Evolutionary conservation across 2,888 invertebrate genomes (phyloP).

Genomic region (Metalampra italica): DNA sequence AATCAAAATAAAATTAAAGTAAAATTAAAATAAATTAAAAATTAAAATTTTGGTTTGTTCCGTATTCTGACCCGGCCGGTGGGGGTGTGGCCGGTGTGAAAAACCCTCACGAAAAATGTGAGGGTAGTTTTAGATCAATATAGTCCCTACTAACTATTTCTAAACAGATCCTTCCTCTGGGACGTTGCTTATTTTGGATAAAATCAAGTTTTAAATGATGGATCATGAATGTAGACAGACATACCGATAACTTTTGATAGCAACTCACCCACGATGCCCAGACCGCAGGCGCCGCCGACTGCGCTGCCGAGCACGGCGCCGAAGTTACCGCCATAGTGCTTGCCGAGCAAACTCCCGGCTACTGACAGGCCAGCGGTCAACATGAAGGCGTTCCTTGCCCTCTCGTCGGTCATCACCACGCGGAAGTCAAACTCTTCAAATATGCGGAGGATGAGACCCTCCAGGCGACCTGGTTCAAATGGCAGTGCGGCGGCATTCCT

Average conservation of each 20-base stretch:
- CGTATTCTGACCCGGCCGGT: too few species aligned
- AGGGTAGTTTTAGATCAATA: too few species aligned
- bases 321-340: constrained; percentile 58
- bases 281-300: constrained; percentile 60
- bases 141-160: too few species aligned
- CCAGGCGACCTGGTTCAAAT: constrained; percentile 49
- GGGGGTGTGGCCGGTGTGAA: too few species aligned
- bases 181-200: too few species aligned
- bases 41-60: too few species aligned
- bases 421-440: constrained; percentile 61
- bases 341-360: constrained; percentile 59
- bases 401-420: constrained; percentile 42
- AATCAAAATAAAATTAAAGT: too few species aligned
- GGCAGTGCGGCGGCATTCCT: constrained; percentile 25
- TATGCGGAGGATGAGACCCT: constrained; percentile 53
- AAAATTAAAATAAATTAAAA: too few species aligned
- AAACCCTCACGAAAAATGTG: too few species aligned
- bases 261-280: constrained; percentile 58
- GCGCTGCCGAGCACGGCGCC: constrained; percentile 62
- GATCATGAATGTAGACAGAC: not conserved
- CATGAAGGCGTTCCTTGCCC: constrained; percentile 40
- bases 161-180: too few species aligned
- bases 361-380: constrained; percentile 57
- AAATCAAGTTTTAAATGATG: not conserved
- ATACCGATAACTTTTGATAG: not conserved